Percentiles rank a stretch among this genome's conserved stretches.
phyloP scores from a whole-genome alignment of 2,888 invertebrate species.

The Cancer borealis region DNA sequence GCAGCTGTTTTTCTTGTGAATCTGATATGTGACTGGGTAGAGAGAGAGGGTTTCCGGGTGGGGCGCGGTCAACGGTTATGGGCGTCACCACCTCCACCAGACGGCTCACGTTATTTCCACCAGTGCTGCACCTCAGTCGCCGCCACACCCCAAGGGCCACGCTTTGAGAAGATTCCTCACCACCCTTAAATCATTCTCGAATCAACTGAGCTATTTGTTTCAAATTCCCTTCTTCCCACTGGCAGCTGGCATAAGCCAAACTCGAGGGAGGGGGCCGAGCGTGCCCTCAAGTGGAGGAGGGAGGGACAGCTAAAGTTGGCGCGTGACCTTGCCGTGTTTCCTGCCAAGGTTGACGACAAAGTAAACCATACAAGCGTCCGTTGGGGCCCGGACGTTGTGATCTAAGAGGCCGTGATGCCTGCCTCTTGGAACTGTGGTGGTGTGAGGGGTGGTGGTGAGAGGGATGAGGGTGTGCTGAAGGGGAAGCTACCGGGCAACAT shows the following conservation, averaged over 20 bases:
- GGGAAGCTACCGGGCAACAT: constrained; percentile 36
- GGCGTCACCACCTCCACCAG: background rate
- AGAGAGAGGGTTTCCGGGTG: background rate
- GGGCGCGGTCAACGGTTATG: background rate
- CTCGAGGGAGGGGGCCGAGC: background rate
- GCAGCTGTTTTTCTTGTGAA: constrained; percentile 6
- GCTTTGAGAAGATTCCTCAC: background rate
- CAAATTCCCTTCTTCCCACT: background rate
- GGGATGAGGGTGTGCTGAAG: background rate
- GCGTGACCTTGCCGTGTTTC: constrained; percentile 45
- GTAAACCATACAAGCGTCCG: background rate
- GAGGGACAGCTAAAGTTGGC: constrained; percentile 7
- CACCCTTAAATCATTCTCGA: background rate
- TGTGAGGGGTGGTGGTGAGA: background rate
- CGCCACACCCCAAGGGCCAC: background rate
- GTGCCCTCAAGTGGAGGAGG: background rate
- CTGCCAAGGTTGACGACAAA: constrained; percentile 43
- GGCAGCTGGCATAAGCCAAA: background rate
- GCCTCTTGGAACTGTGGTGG: background rate
- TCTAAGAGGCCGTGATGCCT: background rate
- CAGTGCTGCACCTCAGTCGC: background rate
- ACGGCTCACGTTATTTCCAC: background rate
- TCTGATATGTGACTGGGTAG: background rate
- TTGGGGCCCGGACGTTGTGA: background rate
- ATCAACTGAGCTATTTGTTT: background rate